Conservation (phyloP, 1,140 invertebrate genomes). For the Caenorhabditis briggsae region DNA sequence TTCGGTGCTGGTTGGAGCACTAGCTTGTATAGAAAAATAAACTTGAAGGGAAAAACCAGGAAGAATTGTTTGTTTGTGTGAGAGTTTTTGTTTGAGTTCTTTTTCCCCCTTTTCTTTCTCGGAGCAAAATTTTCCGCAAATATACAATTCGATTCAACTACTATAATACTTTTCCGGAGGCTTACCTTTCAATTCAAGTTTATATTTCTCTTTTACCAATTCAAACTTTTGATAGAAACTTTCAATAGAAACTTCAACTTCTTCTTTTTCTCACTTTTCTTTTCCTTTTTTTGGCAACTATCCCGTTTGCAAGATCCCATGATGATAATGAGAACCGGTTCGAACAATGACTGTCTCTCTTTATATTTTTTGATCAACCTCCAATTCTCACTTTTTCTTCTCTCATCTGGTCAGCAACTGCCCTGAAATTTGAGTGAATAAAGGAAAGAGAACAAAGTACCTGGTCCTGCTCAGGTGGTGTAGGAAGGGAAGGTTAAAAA, state of each 20-base stretch:
- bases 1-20: neutral
- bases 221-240: neutral
- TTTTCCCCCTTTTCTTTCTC: neutral
- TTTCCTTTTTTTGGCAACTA: neutral
- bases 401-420: slow-evolving; percentile 23
- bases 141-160: neutral
- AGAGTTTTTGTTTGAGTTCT: slow-evolving; percentile 45
- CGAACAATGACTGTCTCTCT: neutral
- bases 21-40: slow-evolving; percentile 7
- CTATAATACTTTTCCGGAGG: neutral
- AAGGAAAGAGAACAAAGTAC: neutral
- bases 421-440: slow-evolving; percentile 23
- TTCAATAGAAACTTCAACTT: neutral
- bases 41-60: neutral
- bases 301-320: neutral
- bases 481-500: neutral
- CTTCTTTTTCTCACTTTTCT: neutral
- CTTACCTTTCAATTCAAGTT: too few relatives aligned
- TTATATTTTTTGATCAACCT: too few relatives aligned
- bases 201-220: neutral
- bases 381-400: neutral
- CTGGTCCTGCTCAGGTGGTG: neutral
- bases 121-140: neutral
- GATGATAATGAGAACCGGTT: slow-evolving; percentile 41
- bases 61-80: slow-evolving; percentile 39